Evolutionary conservation across 2,888 invertebrate genomes (phyloP).

Genomic region (Trissonchulus sp.): DNA sequence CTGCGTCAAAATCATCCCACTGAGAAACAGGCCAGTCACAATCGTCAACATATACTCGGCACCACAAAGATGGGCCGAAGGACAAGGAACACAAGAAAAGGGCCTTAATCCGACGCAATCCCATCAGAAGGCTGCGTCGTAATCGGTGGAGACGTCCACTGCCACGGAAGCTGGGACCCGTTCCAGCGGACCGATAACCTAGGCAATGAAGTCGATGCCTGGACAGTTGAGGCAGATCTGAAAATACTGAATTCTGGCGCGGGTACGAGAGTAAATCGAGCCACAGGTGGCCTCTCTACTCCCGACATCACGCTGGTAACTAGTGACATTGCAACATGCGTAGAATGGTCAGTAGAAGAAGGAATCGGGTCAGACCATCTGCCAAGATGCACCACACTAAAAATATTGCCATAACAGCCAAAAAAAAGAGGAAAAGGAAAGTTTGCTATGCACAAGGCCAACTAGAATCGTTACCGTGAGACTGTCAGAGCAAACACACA

Average conservation of each 20-base stretch:
- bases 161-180: neutral
- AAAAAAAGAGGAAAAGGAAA: neutral
- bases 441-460: neutral
- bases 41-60: conserved; percentile 1
- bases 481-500: neutral
- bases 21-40: neutral
- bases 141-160: neutral
- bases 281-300: neutral
- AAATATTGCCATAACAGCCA: neutral
- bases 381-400: neutral
- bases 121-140: neutral
- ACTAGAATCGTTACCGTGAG: neutral
- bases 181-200: neutral
- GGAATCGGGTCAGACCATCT: neutral
- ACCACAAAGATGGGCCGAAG: neutral
- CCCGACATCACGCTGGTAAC: neutral
- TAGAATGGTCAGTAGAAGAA: neutral
- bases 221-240: neutral
- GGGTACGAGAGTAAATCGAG: neutral
- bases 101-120: neutral
- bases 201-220: neutral
- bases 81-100: neutral
- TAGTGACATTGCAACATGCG: neutral
- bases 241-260: neutral
- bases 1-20: neutral